Percentiles rank a stretch among this genome's conserved stretches.
phyloP scores from a whole-genome alignment of 2,888 invertebrate genomes.

The Oxycera nigricornis region DNA sequence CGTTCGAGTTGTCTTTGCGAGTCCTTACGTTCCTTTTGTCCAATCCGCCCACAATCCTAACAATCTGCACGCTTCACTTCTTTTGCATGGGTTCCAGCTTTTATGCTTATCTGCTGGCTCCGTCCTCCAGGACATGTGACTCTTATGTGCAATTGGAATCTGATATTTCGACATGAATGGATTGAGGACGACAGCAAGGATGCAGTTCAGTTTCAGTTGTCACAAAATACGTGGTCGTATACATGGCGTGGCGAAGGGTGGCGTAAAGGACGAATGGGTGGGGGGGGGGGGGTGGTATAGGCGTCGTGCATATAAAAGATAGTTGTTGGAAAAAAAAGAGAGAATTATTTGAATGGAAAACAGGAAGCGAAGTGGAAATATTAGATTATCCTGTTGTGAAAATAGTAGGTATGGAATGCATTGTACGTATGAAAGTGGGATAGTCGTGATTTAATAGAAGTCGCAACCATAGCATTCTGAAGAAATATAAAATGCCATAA shows the following conservation, averaged over 20 bases:
- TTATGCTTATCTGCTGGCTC: not conserved
- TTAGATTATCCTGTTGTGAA: conserved; percentile 19
- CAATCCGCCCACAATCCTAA: not conserved
- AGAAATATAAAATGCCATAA: no score
- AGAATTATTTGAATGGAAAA: conserved; percentile 19
- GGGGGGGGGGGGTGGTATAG: not conserved
- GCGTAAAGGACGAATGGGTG: not conserved
- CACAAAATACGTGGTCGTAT: not conserved
- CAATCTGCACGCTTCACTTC: not conserved
- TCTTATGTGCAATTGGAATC: conserved; percentile 23
- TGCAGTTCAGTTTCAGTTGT: conserved; percentile 17
- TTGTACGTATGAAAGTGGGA: not conserved
- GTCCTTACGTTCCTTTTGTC: not conserved
- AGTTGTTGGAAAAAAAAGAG: not conserved
- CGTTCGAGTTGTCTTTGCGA: conserved; percentile 2
- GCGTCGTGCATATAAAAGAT: not conserved
- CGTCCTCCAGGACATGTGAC: conserved; percentile 10
- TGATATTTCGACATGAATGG: conserved; percentile 22
- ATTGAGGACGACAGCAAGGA: conserved; percentile 14
- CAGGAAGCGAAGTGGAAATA: conserved; percentile 23
- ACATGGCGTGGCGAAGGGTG: not conserved
- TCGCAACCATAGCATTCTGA: no score
- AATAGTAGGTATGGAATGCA: not conserved
- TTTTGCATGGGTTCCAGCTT: conserved; percentile 9
- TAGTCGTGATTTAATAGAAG: not conserved